These are phyloP conservation scores for Myripristis jacobus DNA, from an alignment of 2,797 vertebrate species.

Conservation along the genomic window DNA sequence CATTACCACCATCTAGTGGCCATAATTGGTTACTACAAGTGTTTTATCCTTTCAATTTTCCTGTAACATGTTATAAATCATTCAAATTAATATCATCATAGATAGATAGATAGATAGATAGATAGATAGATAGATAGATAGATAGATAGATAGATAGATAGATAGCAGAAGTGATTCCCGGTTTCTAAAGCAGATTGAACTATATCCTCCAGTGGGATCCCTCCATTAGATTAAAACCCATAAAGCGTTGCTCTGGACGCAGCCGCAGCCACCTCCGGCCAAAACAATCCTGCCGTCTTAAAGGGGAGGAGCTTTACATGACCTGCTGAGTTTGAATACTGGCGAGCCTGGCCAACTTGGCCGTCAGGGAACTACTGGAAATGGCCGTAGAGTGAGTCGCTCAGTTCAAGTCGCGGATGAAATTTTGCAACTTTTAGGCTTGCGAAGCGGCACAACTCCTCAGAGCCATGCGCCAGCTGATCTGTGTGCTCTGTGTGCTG, in stretches of 20 bases:
- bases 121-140: conserved; percentile 6
- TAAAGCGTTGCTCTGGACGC: too few relatives aligned
- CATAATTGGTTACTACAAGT: not conserved
- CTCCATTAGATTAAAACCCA: too few relatives aligned
- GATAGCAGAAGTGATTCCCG: not conserved
- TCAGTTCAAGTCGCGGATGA: not conserved
- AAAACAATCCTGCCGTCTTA: not conserved
- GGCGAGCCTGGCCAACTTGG: not conserved
- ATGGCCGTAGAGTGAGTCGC: not conserved
- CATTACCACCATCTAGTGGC: conserved; percentile 61
- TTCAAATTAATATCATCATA: not conserved
- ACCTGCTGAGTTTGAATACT: not conserved
- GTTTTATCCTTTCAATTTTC: not conserved
- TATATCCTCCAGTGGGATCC: too few relatives aligned
- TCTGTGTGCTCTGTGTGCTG: conserved; percentile 31
- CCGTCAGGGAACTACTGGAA: not conserved
- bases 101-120: conserved; percentile 2
- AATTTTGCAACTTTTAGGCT: not conserved
- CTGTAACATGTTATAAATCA: not conserved
- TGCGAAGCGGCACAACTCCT: not conserved
- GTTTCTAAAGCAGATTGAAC: not conserved
- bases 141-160: not conserved
- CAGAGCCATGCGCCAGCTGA: conserved; percentile 41
- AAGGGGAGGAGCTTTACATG: not conserved
- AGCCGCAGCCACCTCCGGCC: not conserved